A percentile compares a stretch with the other conserved stretches of the same genome.
Evolutionary conservation across 2,113 vertebrate species (phyloP).

Genomic region (Rhabdornis inornatus): DNA sequence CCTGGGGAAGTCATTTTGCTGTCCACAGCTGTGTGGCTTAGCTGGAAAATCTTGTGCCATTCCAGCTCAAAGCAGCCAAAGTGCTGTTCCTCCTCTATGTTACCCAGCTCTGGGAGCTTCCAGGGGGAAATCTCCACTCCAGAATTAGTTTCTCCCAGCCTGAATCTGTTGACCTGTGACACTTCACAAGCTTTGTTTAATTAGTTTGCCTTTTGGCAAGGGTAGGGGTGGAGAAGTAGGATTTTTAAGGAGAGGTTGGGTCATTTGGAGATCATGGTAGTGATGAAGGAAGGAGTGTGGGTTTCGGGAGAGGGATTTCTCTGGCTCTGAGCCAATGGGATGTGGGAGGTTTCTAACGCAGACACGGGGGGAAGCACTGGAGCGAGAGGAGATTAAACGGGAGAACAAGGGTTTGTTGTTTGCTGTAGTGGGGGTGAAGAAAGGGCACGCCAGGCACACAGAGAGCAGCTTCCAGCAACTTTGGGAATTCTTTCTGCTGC

Average conservation of each 20-base stretch:
- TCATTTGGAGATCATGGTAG: neutral
- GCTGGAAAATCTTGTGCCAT: neutral
- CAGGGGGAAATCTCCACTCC: neutral
- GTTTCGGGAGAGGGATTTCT: neutral
- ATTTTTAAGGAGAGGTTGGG: neutral
- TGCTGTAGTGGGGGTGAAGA: neutral
- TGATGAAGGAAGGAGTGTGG: neutral
- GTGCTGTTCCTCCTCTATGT: neutral
- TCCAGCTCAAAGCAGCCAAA: neutral
- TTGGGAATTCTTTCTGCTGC: neutral
- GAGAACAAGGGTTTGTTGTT: neutral
- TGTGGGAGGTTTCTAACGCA: neutral
- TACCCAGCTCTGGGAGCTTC: neutral
- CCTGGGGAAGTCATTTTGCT: neutral
- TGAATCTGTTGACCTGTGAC: neutral
- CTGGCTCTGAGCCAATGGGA: neutral
- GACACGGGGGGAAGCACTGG: neutral
- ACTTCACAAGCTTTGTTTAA: neutral
- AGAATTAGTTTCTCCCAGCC: neutral
- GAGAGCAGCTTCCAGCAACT: neutral
- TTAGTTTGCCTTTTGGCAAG: neutral
- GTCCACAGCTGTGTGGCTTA: neutral
- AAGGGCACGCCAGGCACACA: neutral
- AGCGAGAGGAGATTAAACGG: neutral
- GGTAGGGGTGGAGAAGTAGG: no score